These are phyloP conservation scores for Tholera decimalis DNA, from an alignment of 2,888 invertebrate genomes.

Conservation along the genomic window DNA sequence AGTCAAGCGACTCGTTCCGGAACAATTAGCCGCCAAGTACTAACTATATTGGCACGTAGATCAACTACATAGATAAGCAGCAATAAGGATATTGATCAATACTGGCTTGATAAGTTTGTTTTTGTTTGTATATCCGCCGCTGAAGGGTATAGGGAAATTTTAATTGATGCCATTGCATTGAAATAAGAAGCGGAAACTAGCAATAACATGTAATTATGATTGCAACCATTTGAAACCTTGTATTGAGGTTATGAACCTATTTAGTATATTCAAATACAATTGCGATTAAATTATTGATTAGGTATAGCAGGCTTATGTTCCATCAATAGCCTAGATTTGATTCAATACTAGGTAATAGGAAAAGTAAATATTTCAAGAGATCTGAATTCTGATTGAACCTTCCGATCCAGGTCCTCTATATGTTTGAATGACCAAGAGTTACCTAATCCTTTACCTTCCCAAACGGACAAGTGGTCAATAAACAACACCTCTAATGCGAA, in stretches of 20 bases:
- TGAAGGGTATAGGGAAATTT: constrained; percentile 39
- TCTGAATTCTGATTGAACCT: not conserved
- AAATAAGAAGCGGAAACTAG: constrained; percentile 27
- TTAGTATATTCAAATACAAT: constrained; percentile 12
- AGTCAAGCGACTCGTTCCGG: constrained; percentile 62
- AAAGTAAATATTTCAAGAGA: not conserved
- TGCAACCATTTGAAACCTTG: constrained; percentile 33
- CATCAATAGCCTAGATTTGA: too few species aligned
- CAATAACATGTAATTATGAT: constrained; percentile 33
- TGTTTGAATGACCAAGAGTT: not conserved
- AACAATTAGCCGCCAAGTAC: constrained; percentile 58
- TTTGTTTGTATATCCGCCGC: constrained; percentile 46
- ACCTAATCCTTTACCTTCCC: not conserved
- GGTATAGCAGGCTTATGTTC: not conserved
- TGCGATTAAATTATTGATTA: not conserved
- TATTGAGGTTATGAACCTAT: constrained; percentile 4
- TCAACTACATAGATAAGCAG: constrained; percentile 46
- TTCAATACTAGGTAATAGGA: not conserved
- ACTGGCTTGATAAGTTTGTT: constrained; percentile 31
- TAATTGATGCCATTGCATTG: constrained; percentile 43
- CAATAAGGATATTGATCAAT: constrained; percentile 48
- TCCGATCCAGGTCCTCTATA: not conserved
- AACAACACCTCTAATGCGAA: not conserved
- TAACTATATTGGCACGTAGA: constrained; percentile 28
- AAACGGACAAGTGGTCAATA: constrained; percentile 4